A percentile compares a stretch with the other conserved stretches of the same genome.
Evolutionary conservation across 1,140 invertebrate species (phyloP).

Genomic region (Chlorops oryzae): DNA sequence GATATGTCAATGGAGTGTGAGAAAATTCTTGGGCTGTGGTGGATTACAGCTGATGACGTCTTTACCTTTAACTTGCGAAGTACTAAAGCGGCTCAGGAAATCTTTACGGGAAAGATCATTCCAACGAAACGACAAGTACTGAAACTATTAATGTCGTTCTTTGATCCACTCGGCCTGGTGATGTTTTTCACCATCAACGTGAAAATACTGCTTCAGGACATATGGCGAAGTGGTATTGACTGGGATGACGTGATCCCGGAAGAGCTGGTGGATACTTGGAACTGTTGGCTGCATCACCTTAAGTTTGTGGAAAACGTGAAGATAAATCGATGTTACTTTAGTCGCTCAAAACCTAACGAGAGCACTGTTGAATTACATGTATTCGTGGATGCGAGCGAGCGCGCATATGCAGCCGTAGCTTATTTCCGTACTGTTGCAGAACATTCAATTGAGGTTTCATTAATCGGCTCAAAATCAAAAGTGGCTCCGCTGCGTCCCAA

Average conservation of each 20-base stretch:
- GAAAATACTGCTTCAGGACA: constrained; percentile 45
- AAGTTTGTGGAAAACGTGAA: not conserved
- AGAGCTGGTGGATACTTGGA: constrained; percentile 14
- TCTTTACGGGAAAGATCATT: not conserved
- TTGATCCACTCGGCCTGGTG: constrained; percentile 43
- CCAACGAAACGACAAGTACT: not conserved
- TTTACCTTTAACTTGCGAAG: not conserved
- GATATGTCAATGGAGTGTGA: no score
- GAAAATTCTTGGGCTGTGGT: no score
- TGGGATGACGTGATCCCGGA: constrained; percentile 39
- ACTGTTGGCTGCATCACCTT: constrained; percentile 14
- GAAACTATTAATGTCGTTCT: constrained; percentile 27
- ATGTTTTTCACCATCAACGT: constrained; percentile 34
- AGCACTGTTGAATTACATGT: no score
- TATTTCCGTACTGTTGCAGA: no score
- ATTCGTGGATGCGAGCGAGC: no score
- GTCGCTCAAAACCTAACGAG: not conserved
- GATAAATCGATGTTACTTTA: not conserved
- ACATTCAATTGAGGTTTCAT: no score
- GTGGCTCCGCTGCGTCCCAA: no score
- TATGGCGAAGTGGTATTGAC: constrained; percentile 33
- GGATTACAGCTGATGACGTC: no score
- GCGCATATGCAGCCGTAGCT: no score
- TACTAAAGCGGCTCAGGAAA: not conserved
- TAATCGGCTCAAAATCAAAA: no score